Conservation (phyloP, 2,113 vertebrate species). For the Calidris pygmaea region DNA sequence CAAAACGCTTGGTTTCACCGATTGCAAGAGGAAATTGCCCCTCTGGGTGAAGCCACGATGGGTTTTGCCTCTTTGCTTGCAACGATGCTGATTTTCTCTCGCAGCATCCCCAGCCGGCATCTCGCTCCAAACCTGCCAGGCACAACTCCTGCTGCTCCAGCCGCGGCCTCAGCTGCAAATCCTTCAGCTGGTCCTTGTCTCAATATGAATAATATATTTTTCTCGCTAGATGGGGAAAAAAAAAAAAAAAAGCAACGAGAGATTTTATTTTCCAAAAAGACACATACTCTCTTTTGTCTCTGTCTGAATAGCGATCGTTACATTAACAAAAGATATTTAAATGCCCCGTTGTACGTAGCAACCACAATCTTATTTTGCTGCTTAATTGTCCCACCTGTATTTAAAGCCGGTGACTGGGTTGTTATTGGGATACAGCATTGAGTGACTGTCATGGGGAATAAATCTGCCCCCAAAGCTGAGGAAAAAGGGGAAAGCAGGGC, state of each 20-base stretch:
- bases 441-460: neutral
- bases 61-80: neutral
- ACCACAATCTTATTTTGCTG: neutral
- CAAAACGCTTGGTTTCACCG: fast-evolving
- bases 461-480: neutral
- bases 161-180: constrained; percentile 30
- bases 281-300: neutral
- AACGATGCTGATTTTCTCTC: neutral
- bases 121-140: neutral
- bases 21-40: neutral
- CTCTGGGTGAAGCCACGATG: neutral
- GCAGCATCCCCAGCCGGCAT: neutral
- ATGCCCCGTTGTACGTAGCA: neutral
- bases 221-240: neutral
- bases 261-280: constrained; percentile 20
- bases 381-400: constrained; percentile 24
- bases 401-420: neutral
- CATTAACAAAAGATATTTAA: constrained; percentile 12
- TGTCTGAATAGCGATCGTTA: neutral
- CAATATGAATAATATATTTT: constrained; percentile 41
- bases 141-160: constrained; percentile 20
- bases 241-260: neutral
- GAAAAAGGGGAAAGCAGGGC: neutral
- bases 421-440: neutral
- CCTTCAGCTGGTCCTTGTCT: constrained; percentile 56